A percentile compares a stretch with the other conserved stretches of the same genome.
phyloP scores from a whole-genome alignment of 1,140 invertebrate species.

The Dryas iulia region DNA sequence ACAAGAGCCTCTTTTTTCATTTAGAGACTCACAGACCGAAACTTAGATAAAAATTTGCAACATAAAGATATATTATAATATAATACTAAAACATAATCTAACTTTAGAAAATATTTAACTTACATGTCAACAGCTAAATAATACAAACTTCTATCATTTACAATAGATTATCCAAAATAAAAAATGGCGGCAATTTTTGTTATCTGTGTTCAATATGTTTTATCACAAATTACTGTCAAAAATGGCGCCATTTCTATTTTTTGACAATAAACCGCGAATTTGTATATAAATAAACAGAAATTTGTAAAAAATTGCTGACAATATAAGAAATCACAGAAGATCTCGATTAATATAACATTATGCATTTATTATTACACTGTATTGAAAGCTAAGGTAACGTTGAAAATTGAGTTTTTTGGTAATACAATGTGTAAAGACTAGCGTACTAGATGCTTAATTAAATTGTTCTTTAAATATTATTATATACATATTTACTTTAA shows the following conservation, averaged over 20 bases:
- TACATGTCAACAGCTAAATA: background rate
- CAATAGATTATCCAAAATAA: no score
- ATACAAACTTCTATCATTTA: background rate
- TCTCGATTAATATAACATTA: slow-evolving; percentile 38
- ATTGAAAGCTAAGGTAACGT: slow-evolving; percentile 13
- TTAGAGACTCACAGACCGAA: no score
- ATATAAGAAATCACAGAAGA: slow-evolving; percentile 63
- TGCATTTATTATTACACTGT: background rate
- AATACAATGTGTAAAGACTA: slow-evolving; percentile 13
- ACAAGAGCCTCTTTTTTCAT: no score
- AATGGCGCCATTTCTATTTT: no score
- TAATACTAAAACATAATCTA: background rate
- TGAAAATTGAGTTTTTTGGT: slow-evolving; percentile 14
- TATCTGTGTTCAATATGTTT: background rate
- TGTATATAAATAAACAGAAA: no score
- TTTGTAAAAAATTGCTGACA: background rate
- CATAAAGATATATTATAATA: background rate
- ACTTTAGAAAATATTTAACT: background rate
- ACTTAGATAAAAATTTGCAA: background rate
- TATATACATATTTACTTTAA: background rate
- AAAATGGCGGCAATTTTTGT: background rate
- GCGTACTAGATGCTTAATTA: background rate
- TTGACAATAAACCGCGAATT: no score
- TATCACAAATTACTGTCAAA: background rate
- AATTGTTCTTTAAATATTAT: slow-evolving; percentile 5